Percentiles rank a stretch among this genome's conserved stretches.
These are phyloP conservation scores for Microtus oregoni DNA, from an alignment of 2,113 vertebrate species.

Conservation along the genomic window DNA sequence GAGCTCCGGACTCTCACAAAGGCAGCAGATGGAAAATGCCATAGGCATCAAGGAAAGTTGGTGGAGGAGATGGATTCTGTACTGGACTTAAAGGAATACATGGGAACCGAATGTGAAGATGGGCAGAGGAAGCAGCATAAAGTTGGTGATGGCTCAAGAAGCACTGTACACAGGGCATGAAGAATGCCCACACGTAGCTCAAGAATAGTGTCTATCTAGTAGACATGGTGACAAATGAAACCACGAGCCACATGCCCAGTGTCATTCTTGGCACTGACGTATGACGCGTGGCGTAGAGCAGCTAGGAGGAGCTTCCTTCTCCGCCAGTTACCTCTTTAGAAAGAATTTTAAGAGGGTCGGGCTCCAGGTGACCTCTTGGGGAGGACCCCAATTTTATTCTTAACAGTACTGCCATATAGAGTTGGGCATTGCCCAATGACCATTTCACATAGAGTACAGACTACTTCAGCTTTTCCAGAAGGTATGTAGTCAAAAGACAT, in stretches of 20 bases:
- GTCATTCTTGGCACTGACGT: neutral
- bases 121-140: neutral
- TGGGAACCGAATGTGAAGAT: neutral
- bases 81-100: neutral
- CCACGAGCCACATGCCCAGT: neutral
- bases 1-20: conserved; percentile 2
- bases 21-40: neutral
- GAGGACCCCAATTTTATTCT: conserved; percentile 2
- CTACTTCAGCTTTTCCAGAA: neutral
- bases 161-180: neutral
- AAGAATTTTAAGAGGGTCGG: neutral
- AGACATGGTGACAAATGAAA: neutral
- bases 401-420: conserved; percentile 31
- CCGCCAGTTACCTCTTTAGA: neutral
- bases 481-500: neutral
- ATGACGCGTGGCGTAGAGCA: neutral
- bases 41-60: conserved; percentile 1
- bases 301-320: neutral
- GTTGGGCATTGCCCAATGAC: conserved; percentile 69
- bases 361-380: neutral
- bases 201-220: neutral
- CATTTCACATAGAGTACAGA: conserved; percentile 41
- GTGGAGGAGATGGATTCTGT: neutral
- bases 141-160: neutral
- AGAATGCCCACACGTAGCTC: neutral